A percentile compares a stretch with the other conserved stretches of the same genome.
These are phyloP conservation scores for Sternarchorhynchus goeldii DNA, from an alignment of 2,797 vertebrate genomes.

Conservation along the genomic window DNA sequence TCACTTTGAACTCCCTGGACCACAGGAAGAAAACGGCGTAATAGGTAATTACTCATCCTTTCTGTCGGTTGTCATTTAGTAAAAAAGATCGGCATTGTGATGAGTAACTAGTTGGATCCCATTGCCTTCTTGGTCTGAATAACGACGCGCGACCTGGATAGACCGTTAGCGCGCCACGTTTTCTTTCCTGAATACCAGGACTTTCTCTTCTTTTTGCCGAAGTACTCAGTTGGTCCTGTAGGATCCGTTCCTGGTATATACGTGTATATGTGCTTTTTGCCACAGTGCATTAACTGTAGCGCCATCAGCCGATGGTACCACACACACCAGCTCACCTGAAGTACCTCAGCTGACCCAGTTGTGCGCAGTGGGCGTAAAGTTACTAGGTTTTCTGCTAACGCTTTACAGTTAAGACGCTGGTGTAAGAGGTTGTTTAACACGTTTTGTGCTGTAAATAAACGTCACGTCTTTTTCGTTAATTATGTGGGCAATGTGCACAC, in stretches of 20 bases:
- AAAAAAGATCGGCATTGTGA: constrained; percentile 10
- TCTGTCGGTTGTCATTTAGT: constrained; percentile 18
- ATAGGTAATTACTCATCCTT: constrained; percentile 28
- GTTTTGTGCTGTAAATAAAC: no score
- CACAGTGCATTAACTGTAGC: background rate
- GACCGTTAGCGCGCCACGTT: no score
- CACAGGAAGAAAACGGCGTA: constrained; percentile 18
- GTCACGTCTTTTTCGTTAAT: no score
- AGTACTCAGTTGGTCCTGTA: no score
- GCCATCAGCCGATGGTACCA: background rate
- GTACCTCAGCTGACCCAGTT: background rate
- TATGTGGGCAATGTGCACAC: no score
- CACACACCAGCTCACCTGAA: constrained; percentile 2
- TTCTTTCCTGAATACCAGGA: background rate
- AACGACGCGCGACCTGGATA: background rate
- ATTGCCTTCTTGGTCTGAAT: background rate
- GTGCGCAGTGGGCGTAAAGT: background rate
- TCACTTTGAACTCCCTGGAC: constrained; percentile 29
- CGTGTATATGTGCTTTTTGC: no score
- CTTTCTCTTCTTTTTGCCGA: constrained; percentile 1
- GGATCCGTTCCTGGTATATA: no score
- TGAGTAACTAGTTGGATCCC: background rate
- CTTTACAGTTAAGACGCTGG: background rate
- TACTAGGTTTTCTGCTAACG: background rate
- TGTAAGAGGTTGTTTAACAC: background rate